Conservation (phyloP, 2,797 vertebrate genomes). For the Sarcophilus harrisii region DNA sequence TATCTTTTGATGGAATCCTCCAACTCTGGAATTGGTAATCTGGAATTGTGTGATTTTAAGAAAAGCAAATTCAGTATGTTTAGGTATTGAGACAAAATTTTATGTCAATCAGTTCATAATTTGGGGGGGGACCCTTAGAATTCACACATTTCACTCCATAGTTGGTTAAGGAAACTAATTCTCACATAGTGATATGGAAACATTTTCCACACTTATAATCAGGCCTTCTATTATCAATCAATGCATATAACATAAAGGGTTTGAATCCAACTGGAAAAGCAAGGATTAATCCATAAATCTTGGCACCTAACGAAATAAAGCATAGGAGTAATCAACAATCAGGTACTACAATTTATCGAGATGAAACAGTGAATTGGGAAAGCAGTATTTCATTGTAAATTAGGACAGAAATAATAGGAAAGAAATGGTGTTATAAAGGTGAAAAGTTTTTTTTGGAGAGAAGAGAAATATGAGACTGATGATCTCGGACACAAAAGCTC, state of each 20-base stretch:
- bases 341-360: neutral
- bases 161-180: neutral
- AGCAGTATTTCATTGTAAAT: neutral
- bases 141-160: slow-evolving; percentile 23
- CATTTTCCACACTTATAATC: neutral
- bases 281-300: neutral
- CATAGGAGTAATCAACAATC: neutral
- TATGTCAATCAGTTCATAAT: neutral
- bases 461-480: too few relatives aligned
- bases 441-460: neutral
- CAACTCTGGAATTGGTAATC: slow-evolving; percentile 39
- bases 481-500: too few relatives aligned
- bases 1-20: slow-evolving; percentile 41
- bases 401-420: neutral
- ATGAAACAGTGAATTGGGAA: neutral
- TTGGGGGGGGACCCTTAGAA: neutral
- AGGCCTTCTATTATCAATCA: neutral
- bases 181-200: neutral
- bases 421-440: neutral
- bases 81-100: neutral
- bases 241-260: neutral
- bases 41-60: slow-evolving; percentile 9
- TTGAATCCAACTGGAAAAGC: neutral
- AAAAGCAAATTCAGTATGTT: neutral
- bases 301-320: neutral